Conservation (phyloP, 1,140 invertebrate genomes). For the Pseudachorutes palmiensis region DNA sequence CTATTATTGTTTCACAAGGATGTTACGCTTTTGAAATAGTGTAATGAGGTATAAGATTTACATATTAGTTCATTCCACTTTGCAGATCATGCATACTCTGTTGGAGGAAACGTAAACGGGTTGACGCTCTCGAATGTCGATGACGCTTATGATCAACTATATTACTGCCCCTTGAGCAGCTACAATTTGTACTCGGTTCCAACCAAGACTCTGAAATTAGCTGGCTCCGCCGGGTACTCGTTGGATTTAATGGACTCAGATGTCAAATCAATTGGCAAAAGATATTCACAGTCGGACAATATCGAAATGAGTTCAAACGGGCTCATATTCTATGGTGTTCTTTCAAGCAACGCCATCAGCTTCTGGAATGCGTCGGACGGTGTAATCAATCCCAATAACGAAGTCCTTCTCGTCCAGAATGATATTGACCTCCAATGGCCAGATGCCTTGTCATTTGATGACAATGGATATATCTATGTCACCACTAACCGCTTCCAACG, state of each 20-base stretch:
- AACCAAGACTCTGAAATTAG: conserved; percentile 48
- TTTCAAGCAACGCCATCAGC: conserved; percentile 56
- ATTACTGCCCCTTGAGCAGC: conserved; percentile 73
- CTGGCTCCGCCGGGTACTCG: not conserved
- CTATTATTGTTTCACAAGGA: not conserved
- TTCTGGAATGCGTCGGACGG: conserved; percentile 52
- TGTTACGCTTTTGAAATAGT: no score
- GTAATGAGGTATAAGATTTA: no score
- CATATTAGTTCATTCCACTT: no score
- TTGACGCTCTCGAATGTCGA: conserved; percentile 55
- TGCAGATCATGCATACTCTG: conserved; percentile 9
- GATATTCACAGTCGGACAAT: conserved; percentile 51
- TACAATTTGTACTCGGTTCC: conserved; percentile 67
- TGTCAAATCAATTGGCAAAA: not conserved
- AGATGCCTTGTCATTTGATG: conserved; percentile 59
- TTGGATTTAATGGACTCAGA: conserved; percentile 1
- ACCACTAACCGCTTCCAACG: conserved; percentile 58
- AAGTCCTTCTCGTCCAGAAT: conserved; percentile 51
- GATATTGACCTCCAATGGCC: conserved; percentile 60
- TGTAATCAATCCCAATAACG: not conserved
- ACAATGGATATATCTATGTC: conserved; percentile 54
- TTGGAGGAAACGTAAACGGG: conserved; percentile 9
- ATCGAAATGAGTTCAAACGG: conserved; percentile 60
- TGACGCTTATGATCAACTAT: conserved; percentile 51
- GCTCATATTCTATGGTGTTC: conserved; percentile 55